Evolutionary conservation across 2,113 vertebrate species (phyloP), one percentile per base, ranked within the genome.

Genomic region (Neolamprologus brichardi): DNA sequence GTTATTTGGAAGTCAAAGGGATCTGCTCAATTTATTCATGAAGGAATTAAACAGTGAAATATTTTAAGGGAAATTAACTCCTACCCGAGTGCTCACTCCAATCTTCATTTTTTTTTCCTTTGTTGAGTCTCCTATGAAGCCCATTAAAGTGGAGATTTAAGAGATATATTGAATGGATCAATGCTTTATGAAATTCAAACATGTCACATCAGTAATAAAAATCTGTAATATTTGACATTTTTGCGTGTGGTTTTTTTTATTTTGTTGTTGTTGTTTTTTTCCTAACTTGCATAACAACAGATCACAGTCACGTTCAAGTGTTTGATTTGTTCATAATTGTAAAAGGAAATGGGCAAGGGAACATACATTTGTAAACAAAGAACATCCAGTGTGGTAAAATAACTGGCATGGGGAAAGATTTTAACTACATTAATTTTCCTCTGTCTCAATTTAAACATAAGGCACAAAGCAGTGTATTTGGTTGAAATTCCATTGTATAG

Each of bases 111-210:
- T 44, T 12, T 46, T 41, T 12, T 11, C 6, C 9, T 75, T 25
- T 13, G 25, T 64, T 25, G 11, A 37, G 7, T 78, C 79, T 46
- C 32, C 53, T 12, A 75, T 77, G 41, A 77, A 53, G 20, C 32
- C 8, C n/a, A 32, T 78, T 83, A 28, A 72, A 81, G 32, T 32
- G 20, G 17, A 80, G 87, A 85, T 72, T 86, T 64, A 82, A 89
- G 49, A 53, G 67, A 4, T 7, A 51, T 70, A 79, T 51, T 32
- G 17, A 85, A 83, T 32, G 37, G 18, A 82, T 90, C 67, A 41
- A 23, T 62, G 88, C 89, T 91, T 88, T 60, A 82, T 83, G 62
- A 78, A 90, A 89, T 87, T 87, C 28, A 84, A 58, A 88, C 41
- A 28, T 64, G 56, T 81, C 25, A 84, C 56, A 32, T 64, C 39